phyloP scores from a whole-genome alignment of 2,888 invertebrate genomes.

The Hemistola chrysoprasaria region DNA sequence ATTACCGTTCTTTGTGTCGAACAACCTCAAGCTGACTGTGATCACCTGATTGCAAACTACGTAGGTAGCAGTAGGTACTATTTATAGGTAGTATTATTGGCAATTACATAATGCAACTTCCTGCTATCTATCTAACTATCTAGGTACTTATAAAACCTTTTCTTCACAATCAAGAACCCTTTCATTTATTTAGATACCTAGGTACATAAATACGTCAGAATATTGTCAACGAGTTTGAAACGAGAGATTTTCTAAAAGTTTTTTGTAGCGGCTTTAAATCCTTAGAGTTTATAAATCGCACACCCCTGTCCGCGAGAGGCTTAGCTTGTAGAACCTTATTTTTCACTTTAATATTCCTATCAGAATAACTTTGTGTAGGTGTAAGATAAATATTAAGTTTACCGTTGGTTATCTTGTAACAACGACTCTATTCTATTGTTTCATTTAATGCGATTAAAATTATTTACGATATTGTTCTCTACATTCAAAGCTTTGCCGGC shows the following conservation, averaged over 20 bases:
- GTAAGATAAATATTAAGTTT: slow-evolving; percentile 1
- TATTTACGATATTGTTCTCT: slow-evolving; percentile 29
- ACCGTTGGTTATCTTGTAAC: slow-evolving; percentile 12
- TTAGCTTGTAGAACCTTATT: slow-evolving; percentile 33
- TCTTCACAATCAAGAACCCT: too few relatives aligned
- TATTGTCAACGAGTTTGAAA: slow-evolving; percentile 35
- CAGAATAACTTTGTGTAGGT: slow-evolving; percentile 17
- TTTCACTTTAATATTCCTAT: slow-evolving; percentile 27
- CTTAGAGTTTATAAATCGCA: slow-evolving; percentile 49
- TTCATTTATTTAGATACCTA: too few relatives aligned
- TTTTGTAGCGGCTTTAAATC: slow-evolving; percentile 42
- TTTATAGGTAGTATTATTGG: too few relatives aligned
- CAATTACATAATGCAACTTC: too few relatives aligned
- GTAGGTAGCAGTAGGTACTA: too few relatives aligned
- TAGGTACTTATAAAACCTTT: too few relatives aligned
- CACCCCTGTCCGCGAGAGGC: slow-evolving; percentile 37
- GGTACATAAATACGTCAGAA: not conserved
- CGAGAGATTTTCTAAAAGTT: slow-evolving; percentile 46
- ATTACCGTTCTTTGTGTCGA: slow-evolving; percentile 45
- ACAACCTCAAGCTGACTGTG: slow-evolving; percentile 35
- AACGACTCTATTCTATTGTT: slow-evolving; percentile 19
- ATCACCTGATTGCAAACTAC: slow-evolving; percentile 38
- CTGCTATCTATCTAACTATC: too few relatives aligned
- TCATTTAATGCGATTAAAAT: slow-evolving; percentile 17
- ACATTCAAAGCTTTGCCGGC: slow-evolving; percentile 37